phyloP scores from a whole-genome alignment of 2,888 invertebrate species.

The Microchrysa polita region DNA sequence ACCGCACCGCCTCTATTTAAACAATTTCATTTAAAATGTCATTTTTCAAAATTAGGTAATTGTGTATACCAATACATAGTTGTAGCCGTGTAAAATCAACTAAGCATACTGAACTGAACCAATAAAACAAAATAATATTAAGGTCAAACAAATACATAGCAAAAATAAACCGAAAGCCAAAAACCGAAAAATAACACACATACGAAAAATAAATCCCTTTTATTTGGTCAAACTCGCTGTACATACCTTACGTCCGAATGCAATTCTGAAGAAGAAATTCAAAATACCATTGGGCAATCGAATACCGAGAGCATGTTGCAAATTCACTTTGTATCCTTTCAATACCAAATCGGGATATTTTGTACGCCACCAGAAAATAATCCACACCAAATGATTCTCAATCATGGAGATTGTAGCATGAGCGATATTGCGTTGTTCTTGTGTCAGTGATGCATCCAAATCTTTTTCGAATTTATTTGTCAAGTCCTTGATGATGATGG shows the following conservation, averaged over 20 bases:
- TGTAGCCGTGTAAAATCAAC: no score
- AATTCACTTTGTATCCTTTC: constrained; percentile 90
- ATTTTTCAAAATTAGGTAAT: no score
- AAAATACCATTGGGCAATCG: constrained; percentile 87
- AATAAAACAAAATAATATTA: background rate
- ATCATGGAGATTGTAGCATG: constrained; percentile 95
- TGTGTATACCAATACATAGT: no score
- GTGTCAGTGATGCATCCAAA: constrained; percentile 81
- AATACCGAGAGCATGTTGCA: constrained; percentile 87
- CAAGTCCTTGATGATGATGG: constrained; percentile 88
- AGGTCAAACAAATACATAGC: background rate
- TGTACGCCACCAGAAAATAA: constrained; percentile 90
- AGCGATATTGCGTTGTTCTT: constrained; percentile 86
- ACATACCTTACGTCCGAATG: constrained; percentile 84
- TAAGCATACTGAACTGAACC: background rate
- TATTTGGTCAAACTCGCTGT: constrained; percentile 35
- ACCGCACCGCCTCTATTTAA: no score
- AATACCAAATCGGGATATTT: constrained; percentile 90
- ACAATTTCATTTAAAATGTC: no score
- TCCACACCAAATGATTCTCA: constrained; percentile 93
- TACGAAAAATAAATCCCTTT: constrained; percentile 36
- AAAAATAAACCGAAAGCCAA: constrained; percentile 47
- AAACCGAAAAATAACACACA: constrained; percentile 48
- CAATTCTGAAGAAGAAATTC: constrained; percentile 90
- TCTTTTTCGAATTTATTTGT: constrained; percentile 84